Conservation (phyloP, 1,140 invertebrate genomes). For the Anastatus disparis region DNA sequence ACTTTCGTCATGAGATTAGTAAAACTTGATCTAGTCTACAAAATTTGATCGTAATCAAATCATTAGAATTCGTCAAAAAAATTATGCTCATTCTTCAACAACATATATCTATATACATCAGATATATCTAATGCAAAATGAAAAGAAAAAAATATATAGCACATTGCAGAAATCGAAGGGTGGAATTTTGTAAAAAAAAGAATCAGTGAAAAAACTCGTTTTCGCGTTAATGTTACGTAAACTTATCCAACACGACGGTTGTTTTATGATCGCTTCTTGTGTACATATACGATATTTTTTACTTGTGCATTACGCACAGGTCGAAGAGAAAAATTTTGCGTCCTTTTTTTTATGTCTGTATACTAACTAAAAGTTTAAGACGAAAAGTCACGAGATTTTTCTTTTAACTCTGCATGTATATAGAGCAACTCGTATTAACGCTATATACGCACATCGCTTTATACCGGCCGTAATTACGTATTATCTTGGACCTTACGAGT, state of each 20-base stretch:
- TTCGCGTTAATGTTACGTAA: conserved; percentile 59
- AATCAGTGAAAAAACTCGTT: conserved; percentile 52
- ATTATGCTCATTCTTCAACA: too few species aligned
- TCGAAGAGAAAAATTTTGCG: background rate
- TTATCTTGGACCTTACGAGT: conserved; percentile 17
- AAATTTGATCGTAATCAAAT: too few species aligned
- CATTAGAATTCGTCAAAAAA: too few species aligned
- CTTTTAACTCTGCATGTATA: background rate
- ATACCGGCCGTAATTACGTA: conserved; percentile 26
- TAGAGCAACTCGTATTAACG: background rate
- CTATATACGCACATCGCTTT: background rate
- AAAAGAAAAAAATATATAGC: too few species aligned
- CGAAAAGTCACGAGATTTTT: background rate
- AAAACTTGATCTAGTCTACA: too few species aligned
- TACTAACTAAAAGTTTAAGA: background rate
- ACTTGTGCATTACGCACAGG: too few species aligned
- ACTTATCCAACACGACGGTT: conserved; percentile 52
- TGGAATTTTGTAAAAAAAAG: too few species aligned
- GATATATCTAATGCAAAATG: too few species aligned
- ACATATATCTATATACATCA: too few species aligned
- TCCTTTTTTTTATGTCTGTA: background rate
- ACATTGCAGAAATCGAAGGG: too few species aligned
- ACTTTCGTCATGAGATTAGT: too few species aligned
- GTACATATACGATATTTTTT: background rate
- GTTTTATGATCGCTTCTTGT: conserved; percentile 52